These are phyloP conservation scores for Tipula unca DNA, from an alignment of 2,888 invertebrate species.

Conservation along the genomic window DNA sequence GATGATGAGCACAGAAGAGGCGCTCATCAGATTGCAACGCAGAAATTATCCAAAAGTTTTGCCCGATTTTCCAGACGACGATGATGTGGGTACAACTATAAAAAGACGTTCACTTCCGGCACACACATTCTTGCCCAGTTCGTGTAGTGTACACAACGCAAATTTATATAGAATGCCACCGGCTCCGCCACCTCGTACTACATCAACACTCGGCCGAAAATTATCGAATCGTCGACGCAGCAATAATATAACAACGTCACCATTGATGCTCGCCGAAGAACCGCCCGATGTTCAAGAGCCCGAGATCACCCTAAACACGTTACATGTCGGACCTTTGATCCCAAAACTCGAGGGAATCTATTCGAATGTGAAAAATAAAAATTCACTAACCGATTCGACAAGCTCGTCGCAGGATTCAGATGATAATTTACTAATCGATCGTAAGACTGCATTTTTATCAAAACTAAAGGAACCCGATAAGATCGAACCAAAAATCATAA, in stretches of 20 bases:
- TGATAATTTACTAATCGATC: neutral
- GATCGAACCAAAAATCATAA: conserved; percentile 24
- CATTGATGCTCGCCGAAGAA: conserved; percentile 44
- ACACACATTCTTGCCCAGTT: conserved; percentile 36
- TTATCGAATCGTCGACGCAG: conserved; percentile 37
- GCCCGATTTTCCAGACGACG: conserved; percentile 55
- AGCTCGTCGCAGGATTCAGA: conserved; percentile 19
- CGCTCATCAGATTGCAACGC: conserved; percentile 61
- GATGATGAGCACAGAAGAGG: conserved; percentile 57
- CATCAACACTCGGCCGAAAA: conserved; percentile 53
- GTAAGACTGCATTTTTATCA: neutral
- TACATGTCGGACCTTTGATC: conserved; percentile 48
- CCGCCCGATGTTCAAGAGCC: conserved; percentile 44
- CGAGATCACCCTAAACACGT: conserved; percentile 45
- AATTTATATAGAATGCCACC: conserved; percentile 47
- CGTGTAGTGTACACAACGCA: conserved; percentile 32
- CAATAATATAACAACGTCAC: conserved; percentile 40
- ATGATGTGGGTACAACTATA: conserved; percentile 28
- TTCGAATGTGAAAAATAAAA: conserved; percentile 24
- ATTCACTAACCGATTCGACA: conserved; percentile 1
- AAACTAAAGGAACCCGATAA: neutral
- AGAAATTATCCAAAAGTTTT: conserved; percentile 78
- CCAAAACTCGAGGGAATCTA: conserved; percentile 36
- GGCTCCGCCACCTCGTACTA: conserved; percentile 66
- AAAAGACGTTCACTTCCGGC: conserved; percentile 61